A percentile compares a stretch with the other conserved stretches of the same genome.
These are phyloP conservation scores for Limnephilus lunatus DNA, from an alignment of 2,888 invertebrate species.

Conservation along the genomic window DNA sequence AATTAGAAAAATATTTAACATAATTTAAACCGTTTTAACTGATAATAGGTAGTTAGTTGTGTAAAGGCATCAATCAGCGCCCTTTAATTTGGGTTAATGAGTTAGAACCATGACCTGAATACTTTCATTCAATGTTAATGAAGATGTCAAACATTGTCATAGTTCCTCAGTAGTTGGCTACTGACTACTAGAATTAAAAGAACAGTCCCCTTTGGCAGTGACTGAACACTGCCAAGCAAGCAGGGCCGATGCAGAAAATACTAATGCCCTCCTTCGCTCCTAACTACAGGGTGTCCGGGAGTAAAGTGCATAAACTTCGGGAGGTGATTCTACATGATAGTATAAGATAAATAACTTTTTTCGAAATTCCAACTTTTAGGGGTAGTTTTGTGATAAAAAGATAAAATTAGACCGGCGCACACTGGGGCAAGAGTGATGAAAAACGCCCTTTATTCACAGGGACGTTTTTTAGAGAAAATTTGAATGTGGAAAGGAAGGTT, in stretches of 20 bases:
- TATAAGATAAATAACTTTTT: too few species aligned
- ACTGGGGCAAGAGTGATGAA: too few species aligned
- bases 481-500: too few species aligned
- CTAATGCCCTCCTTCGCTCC: too few species aligned
- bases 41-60: not conserved
- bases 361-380: too few species aligned
- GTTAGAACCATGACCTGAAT: conserved; percentile 13
- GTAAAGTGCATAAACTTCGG: too few species aligned
- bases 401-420: too few species aligned
- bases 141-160: conserved; percentile 9
- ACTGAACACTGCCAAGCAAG: not conserved
- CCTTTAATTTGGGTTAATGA: not conserved
- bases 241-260: not conserved
- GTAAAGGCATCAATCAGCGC: not conserved
- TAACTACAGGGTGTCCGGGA: too few species aligned
- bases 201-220: not conserved
- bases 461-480: too few species aligned
- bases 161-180: conserved; percentile 11
- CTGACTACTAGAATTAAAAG: not conserved
- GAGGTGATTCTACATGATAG: too few species aligned
- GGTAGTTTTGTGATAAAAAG: too few species aligned
- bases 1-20: not conserved
- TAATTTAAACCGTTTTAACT: not conserved
- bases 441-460: too few species aligned
- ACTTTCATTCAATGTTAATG: conserved; percentile 3